Evolutionary conservation across 1,140 invertebrate genomes (phyloP).

Genomic region (Orchesella cincta): DNA sequence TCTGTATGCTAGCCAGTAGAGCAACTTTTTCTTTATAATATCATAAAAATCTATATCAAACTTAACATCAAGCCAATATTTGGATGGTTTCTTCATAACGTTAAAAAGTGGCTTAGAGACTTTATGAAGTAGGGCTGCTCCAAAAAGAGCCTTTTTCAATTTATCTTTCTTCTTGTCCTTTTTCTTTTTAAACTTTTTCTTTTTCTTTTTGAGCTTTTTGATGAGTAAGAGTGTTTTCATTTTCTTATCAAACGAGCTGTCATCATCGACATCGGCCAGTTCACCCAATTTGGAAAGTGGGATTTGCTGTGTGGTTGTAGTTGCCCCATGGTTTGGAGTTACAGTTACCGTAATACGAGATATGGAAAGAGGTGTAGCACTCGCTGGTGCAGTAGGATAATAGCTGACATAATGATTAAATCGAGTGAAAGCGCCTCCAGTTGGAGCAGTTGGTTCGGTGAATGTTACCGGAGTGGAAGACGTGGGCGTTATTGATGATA

Average conservation of each 20-base stretch:
- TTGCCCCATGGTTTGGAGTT: background rate
- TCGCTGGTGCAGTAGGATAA: background rate
- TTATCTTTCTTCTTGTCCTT: conserved; percentile 4
- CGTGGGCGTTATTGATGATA: conserved; percentile 11
- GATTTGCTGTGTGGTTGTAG: background rate
- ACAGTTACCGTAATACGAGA: background rate
- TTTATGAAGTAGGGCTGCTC: background rate
- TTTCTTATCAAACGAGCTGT: background rate
- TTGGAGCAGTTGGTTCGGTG: background rate
- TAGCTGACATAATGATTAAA: conserved; percentile 13
- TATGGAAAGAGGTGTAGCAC: background rate
- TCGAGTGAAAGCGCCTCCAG: background rate
- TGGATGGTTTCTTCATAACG: background rate
- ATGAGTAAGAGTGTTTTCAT: background rate
- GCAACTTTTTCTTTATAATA: conserved; percentile 27
- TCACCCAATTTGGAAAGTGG: background rate
- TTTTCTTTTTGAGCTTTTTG: conserved; percentile 13
- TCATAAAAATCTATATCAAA: conserved; percentile 19
- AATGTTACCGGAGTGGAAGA: background rate
- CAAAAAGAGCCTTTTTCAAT: background rate
- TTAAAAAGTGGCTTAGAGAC: background rate
- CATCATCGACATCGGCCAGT: background rate
- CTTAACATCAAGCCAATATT: conserved; percentile 23
- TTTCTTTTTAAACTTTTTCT: background rate
- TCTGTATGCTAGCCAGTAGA: conserved; percentile 17